Percentiles rank a stretch among this genome's conserved stretches.
phyloP scores from a whole-genome alignment of 2,888 invertebrate species.

The Cryptosula pallasiana region DNA sequence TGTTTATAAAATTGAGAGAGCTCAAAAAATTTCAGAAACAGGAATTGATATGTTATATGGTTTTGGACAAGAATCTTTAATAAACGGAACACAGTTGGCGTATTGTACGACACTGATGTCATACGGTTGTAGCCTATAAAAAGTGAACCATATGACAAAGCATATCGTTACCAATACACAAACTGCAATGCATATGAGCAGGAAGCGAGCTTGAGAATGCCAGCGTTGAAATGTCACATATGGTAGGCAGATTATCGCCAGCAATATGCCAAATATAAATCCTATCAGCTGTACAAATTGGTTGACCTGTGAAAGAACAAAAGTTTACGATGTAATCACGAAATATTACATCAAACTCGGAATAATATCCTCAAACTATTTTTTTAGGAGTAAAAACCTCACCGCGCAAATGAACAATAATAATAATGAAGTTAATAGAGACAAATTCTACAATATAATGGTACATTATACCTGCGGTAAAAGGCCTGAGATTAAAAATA shows the following conservation, averaged over 20 bases:
- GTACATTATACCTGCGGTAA: background rate
- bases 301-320: constrained; percentile 10
- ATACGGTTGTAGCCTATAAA: constrained; percentile 10
- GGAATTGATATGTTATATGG: too few relatives aligned
- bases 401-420: too few relatives aligned
- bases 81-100: background rate
- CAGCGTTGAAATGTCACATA: background rate
- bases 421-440: too few relatives aligned
- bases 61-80: background rate
- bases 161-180: background rate
- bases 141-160: background rate
- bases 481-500: background rate
- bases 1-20: too few relatives aligned
- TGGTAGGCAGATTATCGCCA: constrained; percentile 9
- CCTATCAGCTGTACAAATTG: constrained; percentile 13
- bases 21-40: too few relatives aligned
- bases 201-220: background rate
- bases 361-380: too few relatives aligned
- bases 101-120: background rate
- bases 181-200: background rate
- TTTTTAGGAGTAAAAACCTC: too few relatives aligned
- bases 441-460: background rate
- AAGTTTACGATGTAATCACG: too few relatives aligned
- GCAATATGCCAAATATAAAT: constrained; percentile 5
- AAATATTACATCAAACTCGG: too few relatives aligned